Percentiles rank a stretch among this genome's conserved stretches.
These are phyloP conservation scores for Channa striata DNA, from an alignment of 2,797 vertebrate species.

Conservation along the genomic window DNA sequence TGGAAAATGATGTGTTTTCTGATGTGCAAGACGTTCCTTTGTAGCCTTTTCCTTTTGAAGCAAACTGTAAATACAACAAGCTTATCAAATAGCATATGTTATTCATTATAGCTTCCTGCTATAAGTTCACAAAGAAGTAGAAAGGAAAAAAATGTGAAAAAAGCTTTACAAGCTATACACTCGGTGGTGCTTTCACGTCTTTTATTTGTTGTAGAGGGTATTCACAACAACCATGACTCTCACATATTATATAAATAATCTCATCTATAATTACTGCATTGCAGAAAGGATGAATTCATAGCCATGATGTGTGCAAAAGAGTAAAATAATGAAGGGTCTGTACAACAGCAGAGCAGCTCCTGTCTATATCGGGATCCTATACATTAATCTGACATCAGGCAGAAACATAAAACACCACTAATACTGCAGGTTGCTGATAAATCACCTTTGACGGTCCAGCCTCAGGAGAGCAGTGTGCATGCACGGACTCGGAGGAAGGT, in stretches of 20 bases:
- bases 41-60: not conserved
- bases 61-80: not conserved
- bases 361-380: not conserved
- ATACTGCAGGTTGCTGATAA: not conserved
- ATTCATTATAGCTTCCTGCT: not conserved
- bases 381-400: not conserved
- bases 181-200: not conserved
- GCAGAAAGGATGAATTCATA: not conserved
- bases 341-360: not conserved
- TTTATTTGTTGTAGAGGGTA: too few relatives aligned
- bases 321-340: not conserved
- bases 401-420: not conserved
- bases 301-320: not conserved
- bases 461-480: constrained; percentile 3
- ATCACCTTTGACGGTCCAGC: constrained; percentile 17
- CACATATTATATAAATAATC: not conserved
- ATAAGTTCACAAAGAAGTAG: not conserved
- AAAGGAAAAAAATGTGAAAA: not conserved
- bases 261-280: not conserved
- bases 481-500: not conserved
- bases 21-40: not conserved
- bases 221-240: not conserved
- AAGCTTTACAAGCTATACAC: not conserved
- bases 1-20: not conserved
- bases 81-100: not conserved